Evolutionary conservation across 1,140 invertebrate genomes (phyloP).

Genomic region (Ericerus pela): DNA sequence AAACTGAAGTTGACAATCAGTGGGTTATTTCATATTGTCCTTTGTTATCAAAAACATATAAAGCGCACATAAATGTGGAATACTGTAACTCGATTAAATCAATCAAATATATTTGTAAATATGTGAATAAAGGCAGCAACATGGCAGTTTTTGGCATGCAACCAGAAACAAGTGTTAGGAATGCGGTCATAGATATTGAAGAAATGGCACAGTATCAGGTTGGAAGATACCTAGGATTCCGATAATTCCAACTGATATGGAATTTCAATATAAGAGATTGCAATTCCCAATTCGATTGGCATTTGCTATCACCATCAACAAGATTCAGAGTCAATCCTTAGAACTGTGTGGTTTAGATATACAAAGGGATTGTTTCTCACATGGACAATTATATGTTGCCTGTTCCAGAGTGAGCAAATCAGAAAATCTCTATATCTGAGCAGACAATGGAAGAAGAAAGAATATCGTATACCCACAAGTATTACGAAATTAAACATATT

Average conservation of each 20-base stretch:
- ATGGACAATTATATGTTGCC: conserved; percentile 29
- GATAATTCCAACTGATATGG: too few species aligned
- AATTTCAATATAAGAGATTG: too few species aligned
- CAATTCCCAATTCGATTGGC: conserved; percentile 31
- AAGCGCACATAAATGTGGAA: conserved; percentile 31
- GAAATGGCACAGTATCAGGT: too few species aligned
- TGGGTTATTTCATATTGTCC: conserved; percentile 32
- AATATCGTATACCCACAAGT: too few species aligned
- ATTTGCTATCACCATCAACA: conserved; percentile 35
- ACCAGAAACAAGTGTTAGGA: too few species aligned
- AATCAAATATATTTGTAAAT: conserved; percentile 34
- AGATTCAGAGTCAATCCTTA: conserved; percentile 26
- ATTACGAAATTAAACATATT: too few species aligned
- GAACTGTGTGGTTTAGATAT: conserved; percentile 21
- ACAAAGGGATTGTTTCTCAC: conserved; percentile 24
- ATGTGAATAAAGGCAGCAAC: conserved; percentile 30
- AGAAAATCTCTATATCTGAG: too few species aligned
- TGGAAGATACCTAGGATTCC: too few species aligned
- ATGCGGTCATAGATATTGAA: too few species aligned
- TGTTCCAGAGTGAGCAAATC: background rate
- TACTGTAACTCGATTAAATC: conserved; percentile 30
- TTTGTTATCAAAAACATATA: conserved; percentile 25
- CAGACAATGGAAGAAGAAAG: too few species aligned
- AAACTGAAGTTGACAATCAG: conserved; percentile 29
- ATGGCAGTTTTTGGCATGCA: background rate